Evolutionary conservation across 35 echinoderm and acorn worm genomes (phyloP).

Genomic region (Holothuria glaberrima): DNA sequence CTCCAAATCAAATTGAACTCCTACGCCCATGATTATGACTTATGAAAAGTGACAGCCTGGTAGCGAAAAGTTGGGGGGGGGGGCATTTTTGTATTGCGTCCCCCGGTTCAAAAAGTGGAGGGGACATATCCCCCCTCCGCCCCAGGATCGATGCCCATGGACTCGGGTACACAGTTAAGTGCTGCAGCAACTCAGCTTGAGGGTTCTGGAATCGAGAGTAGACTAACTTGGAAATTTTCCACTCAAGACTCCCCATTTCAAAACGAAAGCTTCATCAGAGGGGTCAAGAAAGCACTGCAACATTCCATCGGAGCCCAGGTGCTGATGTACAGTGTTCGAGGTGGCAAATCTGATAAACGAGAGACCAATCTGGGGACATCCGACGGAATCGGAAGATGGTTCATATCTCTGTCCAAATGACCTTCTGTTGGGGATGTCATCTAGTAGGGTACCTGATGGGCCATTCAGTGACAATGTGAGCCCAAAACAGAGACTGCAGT

Average conservation of each 20-base stretch:
- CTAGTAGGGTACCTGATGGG: slow-evolving; percentile 48
- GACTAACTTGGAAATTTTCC: slow-evolving; percentile 60
- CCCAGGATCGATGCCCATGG: too few species aligned
- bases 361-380: slow-evolving; percentile 59
- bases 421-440: slow-evolving; percentile 50
- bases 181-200: slow-evolving; percentile 35
- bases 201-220: slow-evolving; percentile 27
- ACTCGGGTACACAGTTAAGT: slow-evolving; percentile 40
- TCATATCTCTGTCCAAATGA: slow-evolving; percentile 64
- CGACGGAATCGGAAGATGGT: slow-evolving; percentile 56
- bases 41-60: too few species aligned
- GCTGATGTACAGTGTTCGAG: slow-evolving; percentile 24
- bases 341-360: slow-evolving; percentile 53
- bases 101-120: too few species aligned
- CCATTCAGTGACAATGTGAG: slow-evolving; percentile 54
- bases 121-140: too few species aligned
- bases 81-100: too few species aligned
- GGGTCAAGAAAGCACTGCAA: slow-evolving; percentile 18
- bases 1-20: too few species aligned
- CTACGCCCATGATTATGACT: too few species aligned
- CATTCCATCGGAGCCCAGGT: slow-evolving; percentile 56
- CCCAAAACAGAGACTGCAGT: slow-evolving; percentile 47
- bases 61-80: too few species aligned
- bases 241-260: slow-evolving; percentile 52
- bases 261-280: slow-evolving; percentile 54